Evolutionary conservation across 2,113 vertebrate species (phyloP).

Genomic region (Glareola pratincola): DNA sequence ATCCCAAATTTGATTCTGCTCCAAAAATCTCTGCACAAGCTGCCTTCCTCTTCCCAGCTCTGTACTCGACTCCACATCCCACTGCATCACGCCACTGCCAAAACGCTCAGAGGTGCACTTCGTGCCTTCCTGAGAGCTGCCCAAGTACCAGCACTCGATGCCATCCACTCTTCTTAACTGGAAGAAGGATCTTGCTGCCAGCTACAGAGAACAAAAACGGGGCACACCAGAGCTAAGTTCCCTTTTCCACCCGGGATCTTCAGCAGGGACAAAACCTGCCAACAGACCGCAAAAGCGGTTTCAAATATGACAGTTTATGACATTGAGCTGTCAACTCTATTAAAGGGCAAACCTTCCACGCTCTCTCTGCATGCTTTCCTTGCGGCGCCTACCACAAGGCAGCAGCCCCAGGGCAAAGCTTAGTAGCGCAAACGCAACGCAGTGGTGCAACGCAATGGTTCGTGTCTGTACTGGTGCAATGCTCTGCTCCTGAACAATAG

Average conservation of each 20-base stretch:
- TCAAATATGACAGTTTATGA: background rate
- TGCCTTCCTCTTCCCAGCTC: background rate
- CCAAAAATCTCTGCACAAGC: background rate
- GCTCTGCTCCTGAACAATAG: background rate
- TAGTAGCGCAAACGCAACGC: rapidly evolving
- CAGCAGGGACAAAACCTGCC: background rate
- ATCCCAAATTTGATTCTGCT: background rate
- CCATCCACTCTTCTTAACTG: background rate
- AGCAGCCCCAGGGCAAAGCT: background rate
- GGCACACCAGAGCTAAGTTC: background rate
- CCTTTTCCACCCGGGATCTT: background rate
- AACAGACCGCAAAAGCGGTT: background rate
- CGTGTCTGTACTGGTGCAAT: background rate
- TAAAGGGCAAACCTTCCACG: background rate
- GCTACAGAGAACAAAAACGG: background rate
- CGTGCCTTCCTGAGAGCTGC: background rate
- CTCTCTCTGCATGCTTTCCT: background rate
- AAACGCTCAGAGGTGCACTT: background rate
- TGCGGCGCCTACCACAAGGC: background rate
- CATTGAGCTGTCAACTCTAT: background rate
- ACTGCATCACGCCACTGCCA: background rate
- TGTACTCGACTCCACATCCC: background rate
- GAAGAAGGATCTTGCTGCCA: background rate
- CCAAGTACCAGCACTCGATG: background rate
- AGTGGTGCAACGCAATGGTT: rapidly evolving